Percentiles rank a stretch among this genome's conserved stretches.
Evolutionary conservation across 1,140 invertebrate genomes (phyloP).

Genomic region (Temnothorax nylanderi): DNA sequence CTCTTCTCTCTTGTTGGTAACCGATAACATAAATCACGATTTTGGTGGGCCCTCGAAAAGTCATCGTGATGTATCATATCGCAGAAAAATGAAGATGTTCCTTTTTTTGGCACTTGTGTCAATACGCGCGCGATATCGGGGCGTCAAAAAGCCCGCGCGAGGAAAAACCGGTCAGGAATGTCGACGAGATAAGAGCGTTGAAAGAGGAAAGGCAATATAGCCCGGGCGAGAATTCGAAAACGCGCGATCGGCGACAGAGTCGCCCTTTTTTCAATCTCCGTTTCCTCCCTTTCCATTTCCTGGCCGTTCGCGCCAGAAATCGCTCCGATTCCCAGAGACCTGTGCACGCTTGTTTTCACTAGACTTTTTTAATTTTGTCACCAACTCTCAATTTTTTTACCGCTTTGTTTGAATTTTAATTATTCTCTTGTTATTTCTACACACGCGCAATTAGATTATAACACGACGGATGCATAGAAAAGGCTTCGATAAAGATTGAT

Average conservation of each 20-base stretch:
- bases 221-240: slow-evolving; percentile 38
- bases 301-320: slow-evolving; percentile 48
- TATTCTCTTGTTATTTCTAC: not conserved
- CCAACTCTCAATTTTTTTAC: not conserved
- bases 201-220: slow-evolving; percentile 22
- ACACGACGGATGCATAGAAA: not conserved
- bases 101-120: slow-evolving; percentile 27
- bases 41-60: slow-evolving; percentile 3
- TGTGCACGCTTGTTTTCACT: not conserved
- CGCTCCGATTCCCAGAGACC: slow-evolving; percentile 7
- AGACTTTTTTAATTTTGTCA: slow-evolving; percentile 36
- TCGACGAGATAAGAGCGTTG: slow-evolving; percentile 41
- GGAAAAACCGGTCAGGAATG: slow-evolving; percentile 51
- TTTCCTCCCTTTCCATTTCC: slow-evolving; percentile 57
- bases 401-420: not conserved
- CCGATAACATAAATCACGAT: not conserved
- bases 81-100: slow-evolving; percentile 5
- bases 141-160: not conserved
- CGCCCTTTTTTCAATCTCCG: slow-evolving; percentile 63
- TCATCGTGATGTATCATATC: slow-evolving; percentile 19
- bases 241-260: slow-evolving; percentile 28
- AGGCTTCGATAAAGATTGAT: not conserved
- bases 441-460: not conserved
- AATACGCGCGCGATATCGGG: slow-evolving; percentile 44
- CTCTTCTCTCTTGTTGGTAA: not conserved